Conservation (phyloP, 1,140 invertebrate genomes). For the Polypedilum pembai region DNA sequence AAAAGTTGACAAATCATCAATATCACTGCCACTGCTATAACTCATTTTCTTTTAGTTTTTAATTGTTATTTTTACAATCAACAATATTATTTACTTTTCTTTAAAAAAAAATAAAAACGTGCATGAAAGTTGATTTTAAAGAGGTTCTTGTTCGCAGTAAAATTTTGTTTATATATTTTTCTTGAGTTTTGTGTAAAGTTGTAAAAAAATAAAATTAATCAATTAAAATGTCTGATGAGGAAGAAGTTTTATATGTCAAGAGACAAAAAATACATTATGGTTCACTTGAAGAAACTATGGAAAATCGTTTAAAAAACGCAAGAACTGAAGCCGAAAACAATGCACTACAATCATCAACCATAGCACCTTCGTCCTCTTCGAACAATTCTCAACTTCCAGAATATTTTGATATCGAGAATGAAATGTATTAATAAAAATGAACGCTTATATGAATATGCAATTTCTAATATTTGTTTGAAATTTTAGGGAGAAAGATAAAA, state of each 20-base stretch:
- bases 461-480: not conserved
- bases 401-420: constrained; percentile 86
- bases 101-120: no score
- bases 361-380: constrained; percentile 49
- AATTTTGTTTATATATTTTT: no score
- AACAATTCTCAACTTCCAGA: constrained; percentile 67
- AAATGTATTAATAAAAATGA: no score
- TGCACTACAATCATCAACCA: constrained; percentile 47
- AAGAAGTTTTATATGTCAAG: constrained; percentile 67
- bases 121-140: no score
- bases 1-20: not conserved
- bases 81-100: no score
- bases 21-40: not conserved
- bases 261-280: constrained; percentile 80
- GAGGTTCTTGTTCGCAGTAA: no score
- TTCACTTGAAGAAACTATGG: constrained; percentile 65
- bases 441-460: no score
- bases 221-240: constrained; percentile 75
- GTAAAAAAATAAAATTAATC: not conserved
- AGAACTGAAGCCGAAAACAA: constrained; percentile 46
- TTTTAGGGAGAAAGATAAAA: constrained; percentile 61
- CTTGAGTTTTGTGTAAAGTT: no score
- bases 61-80: not conserved
- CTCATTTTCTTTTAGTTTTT: not conserved
- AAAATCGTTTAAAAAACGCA: constrained; percentile 36